Percentiles rank a stretch among this genome's conserved stretches.
phyloP scores from a whole-genome alignment of 2,888 invertebrate genomes.

The Ormia ochracea region DNA sequence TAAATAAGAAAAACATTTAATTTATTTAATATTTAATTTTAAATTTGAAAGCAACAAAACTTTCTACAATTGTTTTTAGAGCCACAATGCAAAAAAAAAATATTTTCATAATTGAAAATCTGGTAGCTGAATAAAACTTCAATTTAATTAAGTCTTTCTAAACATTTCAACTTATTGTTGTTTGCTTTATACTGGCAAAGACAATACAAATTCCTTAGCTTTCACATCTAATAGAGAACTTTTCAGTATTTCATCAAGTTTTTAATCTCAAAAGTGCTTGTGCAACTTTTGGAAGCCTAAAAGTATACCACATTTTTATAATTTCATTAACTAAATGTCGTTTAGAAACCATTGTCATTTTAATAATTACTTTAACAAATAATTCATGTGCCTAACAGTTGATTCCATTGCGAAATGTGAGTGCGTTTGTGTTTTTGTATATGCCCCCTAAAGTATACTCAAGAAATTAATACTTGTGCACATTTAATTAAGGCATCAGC shows the following conservation, averaged over 20 bases:
- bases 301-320: neutral
- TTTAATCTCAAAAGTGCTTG: neutral
- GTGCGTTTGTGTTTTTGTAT: neutral
- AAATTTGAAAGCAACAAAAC: no score
- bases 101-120: no score
- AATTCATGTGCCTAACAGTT: neutral
- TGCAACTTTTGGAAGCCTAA: neutral
- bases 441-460: constrained; percentile 46
- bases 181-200: no score
- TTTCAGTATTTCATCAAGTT: neutral
- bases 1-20: no score
- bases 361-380: neutral
- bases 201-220: no score
- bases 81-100: no score
- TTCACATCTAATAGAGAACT: neutral
- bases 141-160: no score
- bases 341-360: neutral
- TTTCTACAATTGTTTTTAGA: no score
- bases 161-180: no score
- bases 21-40: no score
- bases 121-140: no score
- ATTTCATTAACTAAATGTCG: neutral
- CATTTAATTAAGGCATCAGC: constrained; percentile 24
- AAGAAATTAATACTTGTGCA: constrained; percentile 30
- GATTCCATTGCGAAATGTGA: neutral